These are phyloP conservation scores for Petrophora chlorosata DNA, from an alignment of 2,888 invertebrate species.

Conservation along the genomic window DNA sequence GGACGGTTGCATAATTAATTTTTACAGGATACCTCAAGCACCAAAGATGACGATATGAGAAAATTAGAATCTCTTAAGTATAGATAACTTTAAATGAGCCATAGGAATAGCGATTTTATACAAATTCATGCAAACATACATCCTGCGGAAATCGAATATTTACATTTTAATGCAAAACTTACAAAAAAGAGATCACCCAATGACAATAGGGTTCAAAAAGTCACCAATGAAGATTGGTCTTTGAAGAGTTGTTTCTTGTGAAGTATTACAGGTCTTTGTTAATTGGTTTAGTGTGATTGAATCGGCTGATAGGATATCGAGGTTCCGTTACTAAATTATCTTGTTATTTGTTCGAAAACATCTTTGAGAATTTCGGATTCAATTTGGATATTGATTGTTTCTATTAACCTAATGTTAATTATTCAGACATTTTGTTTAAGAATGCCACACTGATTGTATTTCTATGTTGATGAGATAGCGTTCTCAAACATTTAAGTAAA, in stretches of 20 bases:
- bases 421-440: no score
- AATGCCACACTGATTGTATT: no score
- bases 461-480: no score
- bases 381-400: neutral
- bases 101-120: conserved; percentile 29
- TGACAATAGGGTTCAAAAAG: neutral
- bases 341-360: conserved; percentile 30
- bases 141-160: conserved; percentile 25
- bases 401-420: no score
- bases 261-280: conserved; percentile 7
- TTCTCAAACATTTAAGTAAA: no score
- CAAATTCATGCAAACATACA: conserved; percentile 31
- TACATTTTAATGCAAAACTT: conserved; percentile 20
- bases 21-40: conserved; percentile 11
- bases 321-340: conserved; percentile 52
- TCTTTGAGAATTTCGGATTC: neutral
- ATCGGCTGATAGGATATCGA: conserved; percentile 10
- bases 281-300: conserved; percentile 22
- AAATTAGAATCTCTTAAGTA: conserved; percentile 16
- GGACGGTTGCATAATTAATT: no score
- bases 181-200: conserved; percentile 19
- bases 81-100: conserved; percentile 9
- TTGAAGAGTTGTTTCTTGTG: neutral
- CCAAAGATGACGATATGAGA: conserved; percentile 16
- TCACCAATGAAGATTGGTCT: conserved; percentile 15